Base-by-base conservation (phyloP, 1,140 invertebrate genomes). In the Hesperophylax magnus region DNA sequence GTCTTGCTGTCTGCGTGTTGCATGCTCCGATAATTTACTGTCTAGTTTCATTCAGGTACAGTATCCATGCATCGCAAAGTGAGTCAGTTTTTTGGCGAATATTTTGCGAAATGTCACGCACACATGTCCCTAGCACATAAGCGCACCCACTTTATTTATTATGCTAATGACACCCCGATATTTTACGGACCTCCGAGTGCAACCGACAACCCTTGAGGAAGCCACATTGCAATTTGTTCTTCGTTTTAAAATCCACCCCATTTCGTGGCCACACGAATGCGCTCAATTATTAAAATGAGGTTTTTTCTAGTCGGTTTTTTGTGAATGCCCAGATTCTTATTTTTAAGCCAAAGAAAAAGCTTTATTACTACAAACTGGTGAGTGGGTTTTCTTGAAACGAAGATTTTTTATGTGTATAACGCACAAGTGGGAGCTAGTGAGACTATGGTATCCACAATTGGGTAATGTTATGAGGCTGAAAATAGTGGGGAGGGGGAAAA, bases 121-220 rank as follows among this genome's bases (percentile, higher is more conserved):
- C 69, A 52, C 39, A 18, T 54, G 52, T 54, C 18, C 9, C 20
- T 18, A 14, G 39, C 47, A 15, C 7, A 61, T 8, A 61, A 61
- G 63, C 27, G n/a, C 63, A 20, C 47, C 69, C 69, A 53, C 20
- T 58, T 58, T 72, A 72, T 72, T 76, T 76, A 76, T 60, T 60
- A 76, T 76, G 72, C 72, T 60, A 76, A 76, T 76, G 58, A 34
- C 31, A 60, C 20, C 17, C 54, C n/a, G 54, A 34, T 76, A 76
- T 76, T 76, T 69, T 56, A 39, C 56, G 18, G 54, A 34, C 11
- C 34, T 76, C 18, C 3, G 17, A 17, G 27, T 76, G 27, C 54
- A 76, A 39, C 72, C 22, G 72, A 76, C 54, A 60, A 60, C 72
- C 72, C 72, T 76, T 34, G 18, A 60, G 34, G 54, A 60, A 76